Conservation (phyloP, 2,888 invertebrate species). For the Osmoderma eremita region DNA sequence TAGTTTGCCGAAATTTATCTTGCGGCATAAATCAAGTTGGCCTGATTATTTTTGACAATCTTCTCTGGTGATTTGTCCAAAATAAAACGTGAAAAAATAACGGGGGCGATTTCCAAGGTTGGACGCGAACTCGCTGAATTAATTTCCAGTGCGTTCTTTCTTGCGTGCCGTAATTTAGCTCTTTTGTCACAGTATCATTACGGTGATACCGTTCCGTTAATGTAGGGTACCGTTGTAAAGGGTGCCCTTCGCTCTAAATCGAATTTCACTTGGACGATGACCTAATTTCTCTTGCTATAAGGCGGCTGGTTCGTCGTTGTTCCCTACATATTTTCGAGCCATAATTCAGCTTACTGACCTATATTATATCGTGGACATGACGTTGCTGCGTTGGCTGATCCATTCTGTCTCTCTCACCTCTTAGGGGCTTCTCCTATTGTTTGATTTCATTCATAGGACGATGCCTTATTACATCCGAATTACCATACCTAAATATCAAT, state of each 20-base stretch:
- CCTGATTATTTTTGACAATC: not conserved
- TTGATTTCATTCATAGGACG: constrained; percentile 1
- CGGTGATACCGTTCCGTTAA: not conserved
- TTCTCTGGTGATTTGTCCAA: not conserved
- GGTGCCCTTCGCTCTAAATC: constrained; percentile 11
- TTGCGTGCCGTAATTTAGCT: not conserved
- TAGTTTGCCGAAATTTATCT: too few species aligned
- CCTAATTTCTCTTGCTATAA: constrained; percentile 35
- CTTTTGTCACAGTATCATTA: constrained; percentile 16
- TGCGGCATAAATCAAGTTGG: not conserved
- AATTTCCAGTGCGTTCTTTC: constrained; percentile 8
- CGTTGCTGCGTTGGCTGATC: constrained; percentile 14
- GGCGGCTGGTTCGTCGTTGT: constrained; percentile 19
- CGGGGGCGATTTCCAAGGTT: constrained; percentile 9
- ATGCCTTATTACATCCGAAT: not conserved
- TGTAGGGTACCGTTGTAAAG: not conserved
- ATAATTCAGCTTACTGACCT: constrained; percentile 37
- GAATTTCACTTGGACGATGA: constrained; percentile 32
- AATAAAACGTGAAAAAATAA: not conserved
- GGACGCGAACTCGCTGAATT: constrained; percentile 7
- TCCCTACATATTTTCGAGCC: constrained; percentile 39
- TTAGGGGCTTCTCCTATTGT: constrained; percentile 1
- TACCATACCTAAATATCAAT: not conserved
- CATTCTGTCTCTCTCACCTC: not conserved
- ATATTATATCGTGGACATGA: constrained; percentile 29